Conservation (phyloP, 2,888 invertebrate genomes). For the Candidula unifasciata region DNA sequence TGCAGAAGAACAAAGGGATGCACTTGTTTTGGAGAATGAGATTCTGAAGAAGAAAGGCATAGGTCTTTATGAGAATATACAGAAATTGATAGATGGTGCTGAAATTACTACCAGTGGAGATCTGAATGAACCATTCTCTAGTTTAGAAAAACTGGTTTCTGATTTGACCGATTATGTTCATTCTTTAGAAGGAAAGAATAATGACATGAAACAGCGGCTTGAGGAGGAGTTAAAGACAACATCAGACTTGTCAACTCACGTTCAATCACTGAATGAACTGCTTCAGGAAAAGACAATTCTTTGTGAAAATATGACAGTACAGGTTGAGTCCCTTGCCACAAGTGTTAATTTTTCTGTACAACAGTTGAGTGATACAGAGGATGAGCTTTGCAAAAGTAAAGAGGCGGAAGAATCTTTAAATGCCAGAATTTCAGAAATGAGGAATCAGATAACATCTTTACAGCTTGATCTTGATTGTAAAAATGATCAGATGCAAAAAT, state of each 20-base stretch:
- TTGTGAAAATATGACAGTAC: constrained; percentile 4
- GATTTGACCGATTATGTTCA: neutral
- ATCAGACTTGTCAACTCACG: neutral
- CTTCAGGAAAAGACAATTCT: constrained; percentile 28
- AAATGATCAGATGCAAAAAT: neutral
- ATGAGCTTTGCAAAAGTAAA: neutral
- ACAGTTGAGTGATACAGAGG: constrained; percentile 7
- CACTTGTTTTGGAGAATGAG: constrained; percentile 52
- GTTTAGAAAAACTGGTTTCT: constrained; percentile 11
- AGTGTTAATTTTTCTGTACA: neutral
- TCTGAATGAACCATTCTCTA: neutral
- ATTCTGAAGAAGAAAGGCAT: constrained; percentile 25
- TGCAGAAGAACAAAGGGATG: constrained; percentile 58
- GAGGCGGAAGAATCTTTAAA: neutral
- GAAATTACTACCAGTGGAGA: neutral
- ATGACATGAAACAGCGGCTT: constrained; percentile 15
- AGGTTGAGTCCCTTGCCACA: constrained; percentile 5
- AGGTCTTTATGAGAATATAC: neutral
- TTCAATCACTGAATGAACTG: constrained; percentile 14
- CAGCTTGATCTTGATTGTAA: constrained; percentile 14
- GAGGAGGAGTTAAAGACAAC: neutral
- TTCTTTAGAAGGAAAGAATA: neutral
- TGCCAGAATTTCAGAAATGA: constrained; percentile 9
- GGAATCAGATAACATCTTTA: neutral
- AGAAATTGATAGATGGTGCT: neutral